phyloP scores from a whole-genome alignment of 2,113 vertebrate genomes.

The Cervus canadensis region DNA sequence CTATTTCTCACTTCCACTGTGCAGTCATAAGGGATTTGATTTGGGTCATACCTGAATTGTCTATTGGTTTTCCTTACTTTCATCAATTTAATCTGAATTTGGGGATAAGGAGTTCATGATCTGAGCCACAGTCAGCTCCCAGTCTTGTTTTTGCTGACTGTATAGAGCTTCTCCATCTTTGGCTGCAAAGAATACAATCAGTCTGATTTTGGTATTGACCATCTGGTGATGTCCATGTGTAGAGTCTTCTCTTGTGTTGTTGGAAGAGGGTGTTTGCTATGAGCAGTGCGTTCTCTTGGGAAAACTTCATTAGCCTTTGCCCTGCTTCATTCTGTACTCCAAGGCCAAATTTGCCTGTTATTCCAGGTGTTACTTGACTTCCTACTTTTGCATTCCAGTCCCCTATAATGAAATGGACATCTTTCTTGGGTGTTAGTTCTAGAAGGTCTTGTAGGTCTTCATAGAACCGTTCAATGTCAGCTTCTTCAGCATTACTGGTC shows the following conservation, averaged over 20 bases:
- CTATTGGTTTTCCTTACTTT: neutral
- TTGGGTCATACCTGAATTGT: neutral
- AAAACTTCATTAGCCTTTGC: neutral
- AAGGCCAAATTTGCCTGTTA: neutral
- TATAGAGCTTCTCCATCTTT: neutral
- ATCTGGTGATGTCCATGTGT: neutral
- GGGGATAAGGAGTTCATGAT: neutral
- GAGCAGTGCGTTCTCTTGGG: neutral
- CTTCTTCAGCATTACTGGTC: neutral
- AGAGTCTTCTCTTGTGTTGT: neutral
- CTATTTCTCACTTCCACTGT: neutral
- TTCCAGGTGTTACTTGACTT: neutral
- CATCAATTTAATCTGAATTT: neutral
- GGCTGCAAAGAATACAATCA: neutral
- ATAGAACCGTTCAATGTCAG: neutral
- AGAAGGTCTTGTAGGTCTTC: neutral
- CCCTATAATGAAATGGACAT: neutral
- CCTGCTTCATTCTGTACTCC: neutral
- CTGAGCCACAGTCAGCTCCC: neutral
- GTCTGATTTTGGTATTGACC: neutral
- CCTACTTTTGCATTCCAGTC: neutral
- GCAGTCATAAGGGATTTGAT: neutral
- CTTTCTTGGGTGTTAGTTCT: neutral
- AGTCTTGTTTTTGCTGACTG: neutral
- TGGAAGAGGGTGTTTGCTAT: neutral